Percentiles rank a stretch among this genome's conserved stretches.
Conservation (phyloP, 2,797 vertebrate species). For the Anguilla obscura region DNA sequence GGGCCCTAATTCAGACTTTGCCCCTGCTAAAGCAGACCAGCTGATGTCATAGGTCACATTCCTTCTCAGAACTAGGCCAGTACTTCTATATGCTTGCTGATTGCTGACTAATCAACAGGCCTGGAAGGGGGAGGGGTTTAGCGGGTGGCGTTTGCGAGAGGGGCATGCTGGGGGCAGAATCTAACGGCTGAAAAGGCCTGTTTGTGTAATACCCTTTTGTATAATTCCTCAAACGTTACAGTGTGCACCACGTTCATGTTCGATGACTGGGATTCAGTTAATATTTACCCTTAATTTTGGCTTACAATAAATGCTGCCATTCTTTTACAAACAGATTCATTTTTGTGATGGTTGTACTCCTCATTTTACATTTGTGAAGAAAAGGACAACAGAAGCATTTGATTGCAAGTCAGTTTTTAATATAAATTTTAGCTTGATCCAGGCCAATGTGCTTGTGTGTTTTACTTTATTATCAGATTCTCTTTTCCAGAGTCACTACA, state of each 20-base stretch:
- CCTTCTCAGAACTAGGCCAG: conserved; percentile 73
- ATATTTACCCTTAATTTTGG: not conserved
- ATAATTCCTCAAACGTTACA: not conserved
- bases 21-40: conserved; percentile 64
- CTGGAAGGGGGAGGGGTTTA: conserved; percentile 52
- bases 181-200: conserved; percentile 64
- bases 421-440: not conserved
- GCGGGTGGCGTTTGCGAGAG: conserved; percentile 47
- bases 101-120: conserved; percentile 77
- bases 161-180: not conserved
- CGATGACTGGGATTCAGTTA: not conserved
- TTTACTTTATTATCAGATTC: not conserved
- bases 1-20: conserved; percentile 65
- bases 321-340: not conserved
- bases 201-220: conserved; percentile 12
- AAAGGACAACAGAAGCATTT: not conserved
- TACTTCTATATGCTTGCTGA: conserved; percentile 68
- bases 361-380: not conserved
- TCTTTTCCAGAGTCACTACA: not conserved
- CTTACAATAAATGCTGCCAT: not conserved
- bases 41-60: conserved; percentile 82
- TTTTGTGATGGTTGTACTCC: not conserved
- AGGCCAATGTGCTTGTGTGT: not conserved
- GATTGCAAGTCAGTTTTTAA: not conserved
- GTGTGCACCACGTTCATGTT: not conserved